Evolutionary conservation across 2,113 vertebrate genomes (phyloP), one percentile per base, ranked within the genome.

Genomic region (Tupaia tana): DNA sequence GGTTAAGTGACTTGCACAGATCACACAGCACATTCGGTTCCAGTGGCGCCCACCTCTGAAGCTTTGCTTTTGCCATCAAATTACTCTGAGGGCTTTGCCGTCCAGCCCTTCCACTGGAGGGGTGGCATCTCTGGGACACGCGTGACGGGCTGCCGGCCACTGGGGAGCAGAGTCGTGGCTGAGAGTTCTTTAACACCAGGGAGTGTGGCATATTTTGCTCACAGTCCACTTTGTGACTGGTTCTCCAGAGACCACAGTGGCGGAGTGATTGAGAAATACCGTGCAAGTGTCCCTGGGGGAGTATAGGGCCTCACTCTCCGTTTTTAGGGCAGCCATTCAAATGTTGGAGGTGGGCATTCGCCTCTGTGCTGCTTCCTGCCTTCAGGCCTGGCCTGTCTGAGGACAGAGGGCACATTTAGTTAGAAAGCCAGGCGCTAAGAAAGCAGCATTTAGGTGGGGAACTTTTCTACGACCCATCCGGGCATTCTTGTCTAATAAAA

Each of bases 251-350:
- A 89, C 43, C 31, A 19, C 14, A 69, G 31, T 56, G 0, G 24
- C 9, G n/a, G 70, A 82, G 69, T 92, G 25, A 43, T 66, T 59
- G 82, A 82, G 86, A 88, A 94, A 58, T 27, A 80, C 24, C 4
- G 25, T 10, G 3, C 56, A 69, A 85, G 54, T 78, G 6, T 71
- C 63, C 58, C 69, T 85, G 75, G 71, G 69, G 34, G 74, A 88
- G 24, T 82, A 67, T 77, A 77, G 12, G 13, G 22, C 43, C 20
- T 64, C 43, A 67, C 88, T 83, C 34, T 89, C 86, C 88, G 80
- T 84, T 87, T 92, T 52, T 88, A 58, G 82, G 89, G 83, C 52
- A 83, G 67, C n/a, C 63, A 25, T 75, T 96, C 31, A 87, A 71
- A 29, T 52, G 15, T 74, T 56, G 59, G 71, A 69, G 58, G 34